Conservation (phyloP, 2,888 invertebrate species). For the Kryphioiulus occultus region DNA sequence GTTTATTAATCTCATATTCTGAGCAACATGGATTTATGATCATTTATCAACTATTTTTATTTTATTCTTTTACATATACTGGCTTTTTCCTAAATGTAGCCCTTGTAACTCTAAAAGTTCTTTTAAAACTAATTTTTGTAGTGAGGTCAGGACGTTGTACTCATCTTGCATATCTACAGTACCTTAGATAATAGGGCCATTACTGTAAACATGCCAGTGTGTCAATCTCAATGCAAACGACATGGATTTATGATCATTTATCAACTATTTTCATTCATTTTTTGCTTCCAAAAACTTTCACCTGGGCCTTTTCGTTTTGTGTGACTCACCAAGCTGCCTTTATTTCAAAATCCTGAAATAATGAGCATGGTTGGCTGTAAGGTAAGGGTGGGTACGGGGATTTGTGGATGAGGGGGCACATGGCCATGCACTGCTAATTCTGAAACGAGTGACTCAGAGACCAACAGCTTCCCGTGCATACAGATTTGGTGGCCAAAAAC, state of each 20-base stretch:
- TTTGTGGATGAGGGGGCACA: conserved; percentile 3
- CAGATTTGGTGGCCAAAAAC: neutral
- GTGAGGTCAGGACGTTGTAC: too few species aligned
- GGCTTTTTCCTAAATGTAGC: too few species aligned
- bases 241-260: neutral
- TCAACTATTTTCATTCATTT: neutral
- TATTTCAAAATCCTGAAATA: neutral
- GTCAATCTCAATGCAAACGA: neutral
- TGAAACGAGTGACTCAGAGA: neutral
- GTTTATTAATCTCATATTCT: too few species aligned
- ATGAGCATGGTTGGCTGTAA: neutral
- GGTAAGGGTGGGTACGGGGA: neutral
- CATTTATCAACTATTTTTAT: too few species aligned
- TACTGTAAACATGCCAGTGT: too few species aligned
- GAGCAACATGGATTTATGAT: too few species aligned
- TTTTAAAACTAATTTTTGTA: too few species aligned
- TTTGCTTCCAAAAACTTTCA: neutral
- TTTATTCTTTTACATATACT: too few species aligned
- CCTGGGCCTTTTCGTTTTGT: neutral
- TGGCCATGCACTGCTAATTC: neutral
- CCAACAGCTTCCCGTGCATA: conserved; percentile 1
- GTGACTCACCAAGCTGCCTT: conserved; percentile 4
- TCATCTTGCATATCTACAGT: too few species aligned
- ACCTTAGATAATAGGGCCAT: too few species aligned
- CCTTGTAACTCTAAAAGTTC: too few species aligned